phyloP scores from a whole-genome alignment of 2,113 vertebrate species.

The Candoia aspera region DNA sequence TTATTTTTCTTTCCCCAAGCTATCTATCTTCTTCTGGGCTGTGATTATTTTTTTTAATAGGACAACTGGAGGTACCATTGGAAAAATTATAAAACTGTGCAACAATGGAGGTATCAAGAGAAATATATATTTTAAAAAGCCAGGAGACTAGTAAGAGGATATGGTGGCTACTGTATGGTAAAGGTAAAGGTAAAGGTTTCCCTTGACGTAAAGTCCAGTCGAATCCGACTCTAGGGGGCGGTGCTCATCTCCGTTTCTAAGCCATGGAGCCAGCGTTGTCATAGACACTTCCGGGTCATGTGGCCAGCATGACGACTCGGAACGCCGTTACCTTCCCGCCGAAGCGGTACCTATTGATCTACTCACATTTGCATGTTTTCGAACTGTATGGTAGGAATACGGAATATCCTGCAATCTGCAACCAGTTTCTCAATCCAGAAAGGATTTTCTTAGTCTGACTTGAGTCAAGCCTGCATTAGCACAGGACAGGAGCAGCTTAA shows the following conservation, averaged over 20 bases:
- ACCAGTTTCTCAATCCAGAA: background rate
- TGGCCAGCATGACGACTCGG: no score
- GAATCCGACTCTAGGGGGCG: no score
- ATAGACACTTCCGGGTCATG: no score
- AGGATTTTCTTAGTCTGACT: no score
- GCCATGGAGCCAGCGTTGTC: no score
- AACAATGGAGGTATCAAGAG: background rate
- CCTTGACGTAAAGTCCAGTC: no score
- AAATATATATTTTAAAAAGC: background rate
- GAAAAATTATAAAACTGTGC: background rate
- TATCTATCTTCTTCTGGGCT: background rate
- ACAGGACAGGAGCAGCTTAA: background rate
- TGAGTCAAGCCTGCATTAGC: background rate
- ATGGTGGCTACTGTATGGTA: background rate
- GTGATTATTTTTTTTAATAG: background rate
- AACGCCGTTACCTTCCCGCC: no score
- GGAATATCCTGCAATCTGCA: background rate
- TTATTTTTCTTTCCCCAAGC: background rate
- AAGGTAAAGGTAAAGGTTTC: no score
- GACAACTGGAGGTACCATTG: background rate
- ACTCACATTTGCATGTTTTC: no score
- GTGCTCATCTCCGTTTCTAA: no score
- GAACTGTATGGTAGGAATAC: background rate
- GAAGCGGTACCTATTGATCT: no score
- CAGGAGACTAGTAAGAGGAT: background rate